Evolutionary conservation across 2,113 vertebrate species (phyloP).

Genomic region (Megatriorchis doriae): DNA sequence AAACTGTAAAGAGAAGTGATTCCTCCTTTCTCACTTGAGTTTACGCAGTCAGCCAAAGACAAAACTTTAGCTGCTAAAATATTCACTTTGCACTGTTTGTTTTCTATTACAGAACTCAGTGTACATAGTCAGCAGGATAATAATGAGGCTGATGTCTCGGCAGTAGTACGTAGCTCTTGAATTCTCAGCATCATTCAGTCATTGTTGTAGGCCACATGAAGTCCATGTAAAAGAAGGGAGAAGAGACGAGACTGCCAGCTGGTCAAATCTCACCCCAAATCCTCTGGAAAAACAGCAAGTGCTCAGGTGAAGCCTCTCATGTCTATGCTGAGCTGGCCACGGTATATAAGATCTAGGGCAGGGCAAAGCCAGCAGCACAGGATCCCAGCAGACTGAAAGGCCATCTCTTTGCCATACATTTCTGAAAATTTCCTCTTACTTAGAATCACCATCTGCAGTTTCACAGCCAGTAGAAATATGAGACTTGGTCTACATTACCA

Average conservation of each 20-base stretch:
- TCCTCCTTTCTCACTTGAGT: neutral
- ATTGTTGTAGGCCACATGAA: neutral
- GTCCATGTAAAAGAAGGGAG: neutral
- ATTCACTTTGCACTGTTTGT: neutral
- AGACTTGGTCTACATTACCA: neutral
- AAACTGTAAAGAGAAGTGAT: neutral
- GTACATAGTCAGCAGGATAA: neutral
- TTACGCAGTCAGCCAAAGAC: neutral
- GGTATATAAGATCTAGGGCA: neutral
- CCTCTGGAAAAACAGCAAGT: neutral
- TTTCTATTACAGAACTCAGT: neutral
- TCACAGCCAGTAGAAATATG: neutral
- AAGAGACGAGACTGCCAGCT: neutral
- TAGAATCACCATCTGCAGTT: neutral
- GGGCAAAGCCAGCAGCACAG: neutral
- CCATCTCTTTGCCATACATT: neutral
- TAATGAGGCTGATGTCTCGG: neutral
- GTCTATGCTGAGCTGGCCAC: neutral
- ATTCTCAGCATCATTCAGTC: neutral
- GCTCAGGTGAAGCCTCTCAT: neutral
- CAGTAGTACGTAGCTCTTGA: neutral
- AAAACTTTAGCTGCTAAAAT: neutral
- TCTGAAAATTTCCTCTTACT: neutral
- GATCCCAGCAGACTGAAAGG: neutral
- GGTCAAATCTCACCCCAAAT: neutral